These are phyloP conservation scores for Drosophila athabasca DNA, from an alignment of 1,140 invertebrate species.

Conservation along the genomic window DNA sequence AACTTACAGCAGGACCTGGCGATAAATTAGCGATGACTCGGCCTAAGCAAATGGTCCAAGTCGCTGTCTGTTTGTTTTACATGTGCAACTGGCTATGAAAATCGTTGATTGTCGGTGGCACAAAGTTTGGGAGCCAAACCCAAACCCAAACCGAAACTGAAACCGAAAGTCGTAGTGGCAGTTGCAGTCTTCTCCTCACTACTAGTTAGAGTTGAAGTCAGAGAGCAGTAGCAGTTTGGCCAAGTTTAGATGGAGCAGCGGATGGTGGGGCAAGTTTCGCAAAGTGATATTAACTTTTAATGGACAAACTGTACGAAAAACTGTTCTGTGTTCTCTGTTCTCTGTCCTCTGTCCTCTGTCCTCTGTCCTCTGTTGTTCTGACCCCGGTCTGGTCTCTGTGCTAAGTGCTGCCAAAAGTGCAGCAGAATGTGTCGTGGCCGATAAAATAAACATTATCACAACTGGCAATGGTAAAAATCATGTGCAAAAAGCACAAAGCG, in stretches of 20 bases:
- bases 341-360: conserved; percentile 20
- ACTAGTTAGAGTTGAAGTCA: conserved; percentile 38
- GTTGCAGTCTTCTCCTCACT: conserved; percentile 23
- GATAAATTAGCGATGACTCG: conserved; percentile 59
- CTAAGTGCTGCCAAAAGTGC: conserved; percentile 81
- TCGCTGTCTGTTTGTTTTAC: conserved; percentile 62
- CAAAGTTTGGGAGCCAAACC: conserved; percentile 52
- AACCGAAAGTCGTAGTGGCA: conserved; percentile 66
- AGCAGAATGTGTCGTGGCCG: conserved; percentile 81
- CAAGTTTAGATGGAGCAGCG: conserved; percentile 27
- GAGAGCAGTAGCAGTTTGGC: conserved; percentile 19
- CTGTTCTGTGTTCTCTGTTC: conserved; percentile 43
- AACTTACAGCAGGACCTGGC: not conserved
- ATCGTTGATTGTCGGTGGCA: conserved; percentile 76
- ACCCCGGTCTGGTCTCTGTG: conserved; percentile 63
- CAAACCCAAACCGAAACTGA: conserved; percentile 45
- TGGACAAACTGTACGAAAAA: conserved; percentile 78
- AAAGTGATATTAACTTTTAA: conserved; percentile 83
- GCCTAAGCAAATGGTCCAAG: conserved; percentile 60
- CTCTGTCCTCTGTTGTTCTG: conserved; percentile 52
- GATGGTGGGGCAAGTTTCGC: conserved; percentile 55
- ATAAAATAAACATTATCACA: conserved; percentile 82
- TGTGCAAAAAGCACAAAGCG: conserved; percentile 73
- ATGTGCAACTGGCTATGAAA: conserved; percentile 81
- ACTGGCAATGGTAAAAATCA: conserved; percentile 81